These are phyloP conservation scores for Anaspis maculata DNA, from an alignment of 2,888 invertebrate genomes.

Conservation along the genomic window DNA sequence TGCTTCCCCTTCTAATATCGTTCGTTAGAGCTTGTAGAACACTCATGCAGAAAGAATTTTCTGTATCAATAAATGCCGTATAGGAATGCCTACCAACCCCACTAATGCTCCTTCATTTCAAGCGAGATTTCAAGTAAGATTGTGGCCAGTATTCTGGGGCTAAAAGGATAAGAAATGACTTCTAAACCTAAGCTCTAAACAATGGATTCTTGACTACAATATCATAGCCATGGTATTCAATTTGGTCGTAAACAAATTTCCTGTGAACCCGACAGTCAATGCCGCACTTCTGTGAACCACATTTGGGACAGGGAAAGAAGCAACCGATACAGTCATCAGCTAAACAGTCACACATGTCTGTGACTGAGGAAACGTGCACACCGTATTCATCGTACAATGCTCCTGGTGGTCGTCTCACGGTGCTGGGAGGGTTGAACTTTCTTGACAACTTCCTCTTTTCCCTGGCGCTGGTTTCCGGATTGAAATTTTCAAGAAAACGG, in stretches of 20 bases:
- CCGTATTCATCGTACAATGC: conserved; percentile 66
- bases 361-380: conserved; percentile 51
- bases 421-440: conserved; percentile 49
- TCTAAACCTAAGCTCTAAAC: conserved; percentile 6
- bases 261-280: conserved; percentile 71
- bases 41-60: too few relatives aligned
- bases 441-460: conserved; percentile 70
- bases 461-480: conserved; percentile 70
- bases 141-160: too few relatives aligned
- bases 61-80: too few relatives aligned
- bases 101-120: too few relatives aligned
- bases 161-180: too few relatives aligned
- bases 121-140: too few relatives aligned
- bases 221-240: conserved; percentile 74
- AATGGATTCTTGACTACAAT: conserved; percentile 50
- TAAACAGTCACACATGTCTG: conserved; percentile 80
- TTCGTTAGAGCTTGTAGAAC: too few relatives aligned
- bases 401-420: conserved; percentile 43
- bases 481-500: conserved; percentile 50
- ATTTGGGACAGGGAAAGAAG: conserved; percentile 70
- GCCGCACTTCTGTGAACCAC: conserved; percentile 68
- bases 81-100: too few relatives aligned
- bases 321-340: conserved; percentile 72
- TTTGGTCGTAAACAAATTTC: conserved; percentile 69
- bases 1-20: too few relatives aligned